Evolutionary conservation across 92 coral and sea anemone genomes (phyloP).

Genomic region (Zoanthus sociatus): DNA sequence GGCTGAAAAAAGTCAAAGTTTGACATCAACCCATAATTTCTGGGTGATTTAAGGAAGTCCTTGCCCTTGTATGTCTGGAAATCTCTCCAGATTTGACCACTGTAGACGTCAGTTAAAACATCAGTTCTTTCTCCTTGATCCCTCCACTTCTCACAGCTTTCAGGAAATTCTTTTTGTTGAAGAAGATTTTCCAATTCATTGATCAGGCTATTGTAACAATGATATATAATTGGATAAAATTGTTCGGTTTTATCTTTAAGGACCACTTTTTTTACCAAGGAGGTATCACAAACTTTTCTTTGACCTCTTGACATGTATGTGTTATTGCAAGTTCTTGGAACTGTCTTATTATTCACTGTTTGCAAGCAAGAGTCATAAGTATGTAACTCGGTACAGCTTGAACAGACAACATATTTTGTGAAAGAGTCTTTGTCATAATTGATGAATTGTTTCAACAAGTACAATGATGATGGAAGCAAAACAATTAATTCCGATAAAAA

Average conservation of each 20-base stretch:
- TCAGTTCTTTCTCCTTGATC: conserved; percentile 27
- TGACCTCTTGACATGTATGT: conserved; percentile 48
- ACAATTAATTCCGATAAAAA: conserved; percentile 50
- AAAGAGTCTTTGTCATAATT: conserved; percentile 67
- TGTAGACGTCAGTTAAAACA: conserved; percentile 67
- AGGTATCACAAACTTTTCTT: conserved; percentile 3
- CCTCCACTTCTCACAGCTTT: conserved; percentile 52
- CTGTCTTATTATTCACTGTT: conserved; percentile 57
- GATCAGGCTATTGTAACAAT: conserved; percentile 66
- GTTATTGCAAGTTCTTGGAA: conserved; percentile 11
- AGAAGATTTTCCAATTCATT: conserved; percentile 56
- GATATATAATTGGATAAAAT: conserved; percentile 69
- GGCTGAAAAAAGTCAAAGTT: conserved; percentile 83
- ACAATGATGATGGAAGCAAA: conserved; percentile 58
- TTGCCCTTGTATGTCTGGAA: conserved; percentile 57
- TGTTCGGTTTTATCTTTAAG: conserved; percentile 49
- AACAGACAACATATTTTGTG: conserved; percentile 71
- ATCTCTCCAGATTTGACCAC: conserved; percentile 68
- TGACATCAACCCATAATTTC: conserved; percentile 73
- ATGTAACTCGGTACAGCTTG: conserved; percentile 66
- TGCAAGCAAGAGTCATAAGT: conserved; percentile 63
- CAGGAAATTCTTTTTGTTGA: conserved; percentile 3
- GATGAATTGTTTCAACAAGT: conserved; percentile 57
- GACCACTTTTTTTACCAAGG: not conserved
- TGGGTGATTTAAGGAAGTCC: conserved; percentile 61